phyloP scores from a whole-genome alignment of 2,888 invertebrate species.

The Maniola hyperantus region DNA sequence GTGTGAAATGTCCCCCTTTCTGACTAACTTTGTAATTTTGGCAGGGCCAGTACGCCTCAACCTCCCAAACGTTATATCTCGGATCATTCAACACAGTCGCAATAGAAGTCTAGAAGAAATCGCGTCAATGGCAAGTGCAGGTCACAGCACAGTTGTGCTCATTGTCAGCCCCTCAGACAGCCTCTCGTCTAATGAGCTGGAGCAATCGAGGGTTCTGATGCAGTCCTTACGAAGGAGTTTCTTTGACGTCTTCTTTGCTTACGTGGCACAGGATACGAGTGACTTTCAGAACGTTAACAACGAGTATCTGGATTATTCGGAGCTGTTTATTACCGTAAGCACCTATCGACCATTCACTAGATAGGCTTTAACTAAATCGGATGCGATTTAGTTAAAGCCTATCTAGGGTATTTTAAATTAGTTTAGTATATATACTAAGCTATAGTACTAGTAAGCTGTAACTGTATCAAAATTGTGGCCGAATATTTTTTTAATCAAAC shows the following conservation, averaged over 20 bases:
- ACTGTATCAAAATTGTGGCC: too few species aligned
- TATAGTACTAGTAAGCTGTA: too few species aligned
- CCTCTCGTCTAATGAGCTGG: constrained; percentile 69
- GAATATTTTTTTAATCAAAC: too few species aligned
- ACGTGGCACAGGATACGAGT: constrained; percentile 68
- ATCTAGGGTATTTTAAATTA: too few species aligned
- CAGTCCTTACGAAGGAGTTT: constrained; percentile 67
- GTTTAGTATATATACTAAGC: too few species aligned
- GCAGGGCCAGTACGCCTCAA: constrained; percentile 81
- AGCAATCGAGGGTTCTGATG: constrained; percentile 67
- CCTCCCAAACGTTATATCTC: constrained; percentile 74
- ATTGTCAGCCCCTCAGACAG: constrained; percentile 76
- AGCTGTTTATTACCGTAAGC: constrained; percentile 68
- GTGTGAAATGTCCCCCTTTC: too few species aligned
- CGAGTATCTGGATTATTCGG: constrained; percentile 75
- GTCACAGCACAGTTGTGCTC: constrained; percentile 76
- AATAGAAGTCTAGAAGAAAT: constrained; percentile 70
- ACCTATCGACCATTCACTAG: not conserved
- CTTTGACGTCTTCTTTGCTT: constrained; percentile 81
- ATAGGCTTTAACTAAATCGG: too few species aligned
- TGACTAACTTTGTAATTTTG: constrained; percentile 38
- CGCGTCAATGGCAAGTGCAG: constrained; percentile 56
- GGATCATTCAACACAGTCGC: constrained; percentile 70
- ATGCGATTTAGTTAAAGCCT: too few species aligned
- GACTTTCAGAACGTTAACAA: constrained; percentile 75